Evolutionary conservation across 2,888 invertebrate genomes (phyloP), one percentile per base, ranked within the genome.

Genomic region (Baronia brevicornis): DNA sequence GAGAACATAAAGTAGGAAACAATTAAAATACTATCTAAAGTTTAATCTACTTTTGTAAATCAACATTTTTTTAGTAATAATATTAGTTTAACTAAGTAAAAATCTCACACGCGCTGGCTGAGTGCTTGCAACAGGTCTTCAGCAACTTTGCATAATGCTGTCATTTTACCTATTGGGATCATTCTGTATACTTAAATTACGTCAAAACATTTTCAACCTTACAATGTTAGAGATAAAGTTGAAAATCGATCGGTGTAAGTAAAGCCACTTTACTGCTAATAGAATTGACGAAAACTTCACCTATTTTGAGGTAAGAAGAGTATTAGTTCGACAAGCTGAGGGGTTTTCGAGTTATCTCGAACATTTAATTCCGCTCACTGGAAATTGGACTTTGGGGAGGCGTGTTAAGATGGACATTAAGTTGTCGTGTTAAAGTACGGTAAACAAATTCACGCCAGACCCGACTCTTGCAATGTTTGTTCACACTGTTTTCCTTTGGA

Each of bases 281-380:
- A 41, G 49, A 47, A 39, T 43, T 41, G 44, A 46, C 37, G 36
- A 37, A 51, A 74, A 77, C 66, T 74, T 73, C 57, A 59, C 58
- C 73, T 70, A 70, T 77, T 77, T 73, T 63, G 71, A 68, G 72
- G 75, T 66, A 68, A 65, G 71, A 68, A 72, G 68, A 65, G 72
- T 73, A 74, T 77, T 77, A 77, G 75, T 75, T 74, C 69, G 70
- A 74, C 73, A 74, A 74, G 66, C 73, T 68, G 66, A 61, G 72
- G 59, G 64, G 65, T 71, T 67, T 67, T 65, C 62, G 54, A 66
- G 67, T 66, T 66, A 72, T 72, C 67, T 67, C 37, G 46, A 49
- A 46, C 46, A 51, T 59, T 63, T 52, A 43, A 33, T 8, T 28
- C 31, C 25, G 36, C 23, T 8, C 14, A 14, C 32, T 38, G 37